phyloP scores from a whole-genome alignment of 2,888 invertebrate species.

The Drosophila aldrichi region DNA sequence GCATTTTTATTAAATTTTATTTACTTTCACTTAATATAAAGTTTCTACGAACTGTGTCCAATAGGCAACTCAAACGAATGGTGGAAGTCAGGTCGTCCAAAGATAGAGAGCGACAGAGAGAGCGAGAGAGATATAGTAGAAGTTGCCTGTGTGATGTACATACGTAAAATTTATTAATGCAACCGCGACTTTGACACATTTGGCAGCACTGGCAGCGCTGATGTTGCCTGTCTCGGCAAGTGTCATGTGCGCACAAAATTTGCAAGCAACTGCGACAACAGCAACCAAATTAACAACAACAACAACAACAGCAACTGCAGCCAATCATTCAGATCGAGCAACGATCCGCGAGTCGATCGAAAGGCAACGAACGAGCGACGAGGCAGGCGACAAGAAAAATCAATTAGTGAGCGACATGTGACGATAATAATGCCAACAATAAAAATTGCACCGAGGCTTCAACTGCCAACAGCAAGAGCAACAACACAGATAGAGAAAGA shows the following conservation, averaged over 20 bases:
- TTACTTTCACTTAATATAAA: neutral
- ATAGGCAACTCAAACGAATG: neutral
- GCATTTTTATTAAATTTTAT: neutral
- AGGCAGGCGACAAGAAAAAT: conserved; percentile 86
- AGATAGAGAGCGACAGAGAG: neutral
- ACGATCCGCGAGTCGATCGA: conserved; percentile 54
- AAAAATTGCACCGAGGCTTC: conserved; percentile 68
- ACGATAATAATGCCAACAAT: conserved; percentile 85
- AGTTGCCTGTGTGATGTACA: conserved; percentile 43
- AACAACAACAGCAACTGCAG: conserved; percentile 36
- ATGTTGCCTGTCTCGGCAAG: conserved; percentile 73
- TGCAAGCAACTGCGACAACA: conserved; percentile 66
- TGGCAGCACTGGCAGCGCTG: conserved; percentile 74
- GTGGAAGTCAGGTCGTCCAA: neutral
- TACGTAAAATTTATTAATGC: conserved; percentile 75
- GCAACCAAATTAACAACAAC: conserved; percentile 64
- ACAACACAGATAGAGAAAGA: conserved; percentile 15
- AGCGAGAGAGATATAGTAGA: too few relatives aligned
- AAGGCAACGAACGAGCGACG: conserved; percentile 54
- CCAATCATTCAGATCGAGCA: conserved; percentile 74
- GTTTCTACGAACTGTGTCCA: neutral
- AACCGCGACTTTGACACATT: conserved; percentile 78
- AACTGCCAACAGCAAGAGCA: conserved; percentile 20
- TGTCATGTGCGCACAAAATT: conserved; percentile 81
- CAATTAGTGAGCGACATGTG: conserved; percentile 86